Conservation (phyloP, 2,888 invertebrate species). For the Himalopsyche anomala region DNA sequence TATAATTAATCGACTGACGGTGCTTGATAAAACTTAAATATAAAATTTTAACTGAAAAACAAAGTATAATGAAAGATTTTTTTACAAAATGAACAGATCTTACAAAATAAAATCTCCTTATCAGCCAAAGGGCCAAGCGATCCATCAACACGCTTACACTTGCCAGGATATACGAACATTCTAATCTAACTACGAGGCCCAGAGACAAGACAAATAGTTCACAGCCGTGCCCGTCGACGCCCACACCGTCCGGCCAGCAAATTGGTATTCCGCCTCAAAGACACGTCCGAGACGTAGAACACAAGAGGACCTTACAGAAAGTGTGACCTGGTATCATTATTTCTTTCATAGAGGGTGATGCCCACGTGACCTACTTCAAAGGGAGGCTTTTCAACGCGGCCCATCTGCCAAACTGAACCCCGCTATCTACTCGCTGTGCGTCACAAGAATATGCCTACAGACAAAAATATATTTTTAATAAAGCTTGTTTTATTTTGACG, state of each 20-base stretch:
- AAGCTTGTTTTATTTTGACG: too few relatives aligned
- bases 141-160: neutral
- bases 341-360: neutral
- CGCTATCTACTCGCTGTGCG: too few relatives aligned
- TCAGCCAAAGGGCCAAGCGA: neutral
- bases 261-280: slow-evolving; percentile 36
- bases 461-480: too few relatives aligned
- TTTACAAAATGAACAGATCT: too few relatives aligned
- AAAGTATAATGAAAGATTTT: too few relatives aligned
- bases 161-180: neutral
- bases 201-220: neutral
- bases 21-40: too few relatives aligned
- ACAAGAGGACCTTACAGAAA: neutral
- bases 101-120: too few relatives aligned
- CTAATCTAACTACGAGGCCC: neutral
- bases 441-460: too few relatives aligned
- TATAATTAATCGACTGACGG: too few relatives aligned
- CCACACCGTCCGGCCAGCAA: slow-evolving; percentile 18
- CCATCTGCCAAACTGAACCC: neutral
- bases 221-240: neutral
- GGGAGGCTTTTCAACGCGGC: slow-evolving; percentile 24
- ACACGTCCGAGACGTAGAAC: slow-evolving; percentile 25
- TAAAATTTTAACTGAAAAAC: too few relatives aligned
- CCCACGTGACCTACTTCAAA: slow-evolving; percentile 38
- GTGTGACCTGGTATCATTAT: neutral